These are phyloP conservation scores for Himalopsyche anomala DNA, from an alignment of 2,888 invertebrate genomes.

Conservation along the genomic window DNA sequence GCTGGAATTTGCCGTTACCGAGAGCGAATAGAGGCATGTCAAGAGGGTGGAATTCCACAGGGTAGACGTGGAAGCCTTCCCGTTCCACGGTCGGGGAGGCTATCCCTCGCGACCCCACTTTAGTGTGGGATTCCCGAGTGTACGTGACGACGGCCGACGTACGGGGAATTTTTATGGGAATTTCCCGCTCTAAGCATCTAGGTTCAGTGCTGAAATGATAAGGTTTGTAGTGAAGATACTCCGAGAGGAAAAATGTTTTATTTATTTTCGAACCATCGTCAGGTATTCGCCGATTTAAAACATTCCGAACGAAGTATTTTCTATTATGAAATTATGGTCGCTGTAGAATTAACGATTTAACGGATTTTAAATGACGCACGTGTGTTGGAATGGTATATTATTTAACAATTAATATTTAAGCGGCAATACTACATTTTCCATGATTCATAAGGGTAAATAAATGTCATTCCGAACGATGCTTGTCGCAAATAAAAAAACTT, in stretches of 20 bases:
- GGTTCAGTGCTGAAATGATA: slow-evolving; percentile 4
- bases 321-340: too few species aligned
- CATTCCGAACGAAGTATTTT: not conserved
- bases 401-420: too few species aligned
- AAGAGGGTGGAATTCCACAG: slow-evolving; percentile 4
- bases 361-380: too few species aligned
- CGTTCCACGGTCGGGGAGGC: not conserved
- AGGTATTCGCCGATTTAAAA: not conserved
- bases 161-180: slow-evolving; percentile 59
- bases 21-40: slow-evolving; percentile 2
- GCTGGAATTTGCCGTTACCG: slow-evolving; percentile 10
- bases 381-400: too few species aligned
- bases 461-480: too few species aligned
- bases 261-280: not conserved
- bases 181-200: slow-evolving; percentile 47
- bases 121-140: slow-evolving; percentile 27
- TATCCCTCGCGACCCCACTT: not conserved
- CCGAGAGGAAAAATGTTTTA: not conserved
- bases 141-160: slow-evolving; percentile 57
- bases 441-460: too few species aligned
- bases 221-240: not conserved
- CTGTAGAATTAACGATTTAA: too few species aligned
- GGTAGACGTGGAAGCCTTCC: not conserved
- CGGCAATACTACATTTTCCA: too few species aligned
- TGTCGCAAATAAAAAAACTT: too few species aligned